Conservation (phyloP, 2,113 vertebrate species). For the Paradoxurus hermaphroditus region DNA sequence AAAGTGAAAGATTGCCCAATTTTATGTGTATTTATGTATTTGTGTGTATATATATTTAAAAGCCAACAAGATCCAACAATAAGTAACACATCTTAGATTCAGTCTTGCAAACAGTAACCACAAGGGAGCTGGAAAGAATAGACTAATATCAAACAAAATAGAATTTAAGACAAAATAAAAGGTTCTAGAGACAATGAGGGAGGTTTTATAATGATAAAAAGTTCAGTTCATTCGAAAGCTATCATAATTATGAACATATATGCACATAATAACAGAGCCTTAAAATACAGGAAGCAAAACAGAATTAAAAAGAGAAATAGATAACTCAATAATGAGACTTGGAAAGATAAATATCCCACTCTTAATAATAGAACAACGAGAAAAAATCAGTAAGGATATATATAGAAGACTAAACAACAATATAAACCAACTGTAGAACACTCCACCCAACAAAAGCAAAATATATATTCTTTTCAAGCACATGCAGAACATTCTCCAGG, state of each 20-base stretch:
- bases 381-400: not conserved
- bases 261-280: not conserved
- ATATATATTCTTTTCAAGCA: not conserved
- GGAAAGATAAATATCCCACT: not conserved
- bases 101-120: not conserved
- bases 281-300: not conserved
- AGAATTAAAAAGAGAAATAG: not conserved
- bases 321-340: not conserved
- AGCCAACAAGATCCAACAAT: not conserved
- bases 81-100: not conserved
- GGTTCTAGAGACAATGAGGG: not conserved
- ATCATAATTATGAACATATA: not conserved
- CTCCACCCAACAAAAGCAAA: not conserved
- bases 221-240: not conserved
- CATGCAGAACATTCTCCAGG: not conserved
- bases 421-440: not conserved
- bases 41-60: not conserved
- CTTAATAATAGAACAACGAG: not conserved
- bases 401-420: not conserved
- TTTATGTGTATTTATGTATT: not conserved
- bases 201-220: not conserved
- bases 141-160: not conserved
- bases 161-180: not conserved
- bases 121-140: not conserved
- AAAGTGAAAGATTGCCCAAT: not conserved